Evolutionary conservation across 2,888 invertebrate genomes (phyloP), one percentile per base, ranked within the genome.

Genomic region (Chesias legatella): DNA sequence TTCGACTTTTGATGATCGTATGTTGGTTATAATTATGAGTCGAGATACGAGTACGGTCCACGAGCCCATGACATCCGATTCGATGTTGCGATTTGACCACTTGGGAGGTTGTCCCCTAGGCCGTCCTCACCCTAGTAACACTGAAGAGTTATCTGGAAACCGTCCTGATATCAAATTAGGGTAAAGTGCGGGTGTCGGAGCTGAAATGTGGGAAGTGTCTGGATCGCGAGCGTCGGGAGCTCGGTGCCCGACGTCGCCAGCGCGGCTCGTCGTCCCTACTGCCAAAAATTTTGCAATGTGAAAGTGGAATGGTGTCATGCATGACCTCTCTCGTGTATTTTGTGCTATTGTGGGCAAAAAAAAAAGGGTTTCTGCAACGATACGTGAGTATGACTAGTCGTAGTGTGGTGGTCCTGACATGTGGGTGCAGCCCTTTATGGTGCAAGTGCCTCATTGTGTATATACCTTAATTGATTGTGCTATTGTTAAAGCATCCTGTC

Each of bases 221-320:
- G 77, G 74, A 77, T 78, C 45, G 78, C 78, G 79, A 79, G 77
- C 81, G 80, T 73, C 75, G 74, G n/a, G 73, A 76, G 73, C 70
- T 74, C 75, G 71, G 78, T 71, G 75, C 77, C 77, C 72, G 86
- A 86, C 86, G 86, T 85, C 78, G 86, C 63, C 71, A 72, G 71
- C 70, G 67, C 75, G 71, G 77, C 76, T 78, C 77, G 38, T 38
- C 42, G 79, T 80, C 78, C 78, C 72, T 71, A 80, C 75, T 75
- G 86, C 86, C 86, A 88, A 88, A 86, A 79, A 82, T 86, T 88
- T 88, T 85, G 86, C 85, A 88, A 88, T 83, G 84, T 85, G 86
- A 88, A 86, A 88, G 85, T 85, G 70, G 76, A 84, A 83, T 80
- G 77, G 83, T 84, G 86, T 83, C 83, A 85, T 84, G 82, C 84